A percentile compares a stretch with the other conserved stretches of the same genome.
These are phyloP conservation scores for Vesta saturnalis DNA, from an alignment of 2,888 invertebrate genomes.

Conservation along the genomic window DNA sequence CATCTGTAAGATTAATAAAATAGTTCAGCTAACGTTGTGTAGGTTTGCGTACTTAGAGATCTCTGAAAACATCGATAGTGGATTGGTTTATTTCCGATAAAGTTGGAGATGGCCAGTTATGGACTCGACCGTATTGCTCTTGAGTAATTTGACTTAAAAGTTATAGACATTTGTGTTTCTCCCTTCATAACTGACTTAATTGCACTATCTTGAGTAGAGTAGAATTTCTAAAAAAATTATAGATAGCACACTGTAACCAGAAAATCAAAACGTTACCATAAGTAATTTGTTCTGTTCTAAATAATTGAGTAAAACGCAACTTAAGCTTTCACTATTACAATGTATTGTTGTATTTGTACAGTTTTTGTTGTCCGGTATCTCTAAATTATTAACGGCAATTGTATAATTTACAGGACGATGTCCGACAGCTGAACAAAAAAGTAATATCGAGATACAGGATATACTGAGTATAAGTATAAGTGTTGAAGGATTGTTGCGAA, in stretches of 20 bases:
- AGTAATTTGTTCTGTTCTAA: conserved; percentile 73
- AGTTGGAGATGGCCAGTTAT: conserved; percentile 65
- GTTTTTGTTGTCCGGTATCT: conserved; percentile 62
- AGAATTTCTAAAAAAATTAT: conserved; percentile 60
- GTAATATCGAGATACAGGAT: conserved; percentile 84
- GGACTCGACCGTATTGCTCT: conserved; percentile 66
- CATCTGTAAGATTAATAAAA: background rate
- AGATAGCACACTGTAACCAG: conserved; percentile 69
- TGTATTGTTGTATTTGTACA: background rate
- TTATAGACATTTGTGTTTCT: conserved; percentile 78
- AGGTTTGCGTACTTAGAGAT: conserved; percentile 77
- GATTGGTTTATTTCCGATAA: conserved; percentile 69
- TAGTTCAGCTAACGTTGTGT: background rate
- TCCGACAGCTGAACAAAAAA: conserved; percentile 90
- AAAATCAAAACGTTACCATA: conserved; percentile 71
- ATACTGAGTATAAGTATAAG: conserved; percentile 87
- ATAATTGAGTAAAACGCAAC: conserved; percentile 80
- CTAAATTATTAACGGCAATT: conserved; percentile 84
- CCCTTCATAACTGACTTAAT: conserved; percentile 74
- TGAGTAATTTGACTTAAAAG: conserved; percentile 82
- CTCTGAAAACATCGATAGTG: conserved; percentile 77
- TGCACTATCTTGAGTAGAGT: conserved; percentile 67
- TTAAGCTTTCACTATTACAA: conserved; percentile 74
- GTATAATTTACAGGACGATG: conserved; percentile 82
- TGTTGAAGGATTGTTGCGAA: conserved; percentile 84